These are phyloP conservation scores for Hylomyscus alleni DNA, from an alignment of 2,797 vertebrate genomes.

Conservation along the genomic window DNA sequence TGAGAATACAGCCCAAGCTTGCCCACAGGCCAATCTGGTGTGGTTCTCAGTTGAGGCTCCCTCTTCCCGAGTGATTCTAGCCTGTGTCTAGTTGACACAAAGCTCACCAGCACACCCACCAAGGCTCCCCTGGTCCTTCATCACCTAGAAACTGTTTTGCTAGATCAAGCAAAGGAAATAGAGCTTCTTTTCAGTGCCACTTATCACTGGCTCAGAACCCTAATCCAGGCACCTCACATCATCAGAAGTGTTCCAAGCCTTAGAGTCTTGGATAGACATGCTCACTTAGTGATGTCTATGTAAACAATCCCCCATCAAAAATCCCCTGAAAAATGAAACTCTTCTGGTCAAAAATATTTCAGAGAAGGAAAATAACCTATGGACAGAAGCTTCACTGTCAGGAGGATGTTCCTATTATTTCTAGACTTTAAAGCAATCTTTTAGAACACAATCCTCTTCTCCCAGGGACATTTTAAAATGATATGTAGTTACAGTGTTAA, in stretches of 20 bases:
- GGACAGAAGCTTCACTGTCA: neutral
- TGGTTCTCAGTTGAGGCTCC: neutral
- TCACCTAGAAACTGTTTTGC: neutral
- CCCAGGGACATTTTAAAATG: neutral
- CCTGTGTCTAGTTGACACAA: neutral
- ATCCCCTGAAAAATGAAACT: neutral
- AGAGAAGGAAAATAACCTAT: neutral
- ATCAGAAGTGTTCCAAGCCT: neutral
- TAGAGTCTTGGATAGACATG: neutral
- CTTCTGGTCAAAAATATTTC: neutral
- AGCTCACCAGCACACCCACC: neutral
- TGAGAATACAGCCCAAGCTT: neutral
- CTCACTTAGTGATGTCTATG: neutral
- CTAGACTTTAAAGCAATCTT: slow-evolving; percentile 23
- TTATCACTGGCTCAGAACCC: neutral
- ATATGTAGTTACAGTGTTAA: neutral
- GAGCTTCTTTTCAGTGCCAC: neutral
- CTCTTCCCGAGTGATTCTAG: neutral
- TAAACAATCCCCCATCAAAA: neutral
- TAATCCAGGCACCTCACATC: neutral
- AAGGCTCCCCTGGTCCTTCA: neutral
- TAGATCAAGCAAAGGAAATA: neutral
- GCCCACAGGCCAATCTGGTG: neutral
- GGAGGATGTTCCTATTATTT: slow-evolving; percentile 49
- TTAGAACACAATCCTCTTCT: slow-evolving; percentile 19